Base-by-base conservation (phyloP, 2,113 vertebrate species). In the Chionis minor region DNA sequence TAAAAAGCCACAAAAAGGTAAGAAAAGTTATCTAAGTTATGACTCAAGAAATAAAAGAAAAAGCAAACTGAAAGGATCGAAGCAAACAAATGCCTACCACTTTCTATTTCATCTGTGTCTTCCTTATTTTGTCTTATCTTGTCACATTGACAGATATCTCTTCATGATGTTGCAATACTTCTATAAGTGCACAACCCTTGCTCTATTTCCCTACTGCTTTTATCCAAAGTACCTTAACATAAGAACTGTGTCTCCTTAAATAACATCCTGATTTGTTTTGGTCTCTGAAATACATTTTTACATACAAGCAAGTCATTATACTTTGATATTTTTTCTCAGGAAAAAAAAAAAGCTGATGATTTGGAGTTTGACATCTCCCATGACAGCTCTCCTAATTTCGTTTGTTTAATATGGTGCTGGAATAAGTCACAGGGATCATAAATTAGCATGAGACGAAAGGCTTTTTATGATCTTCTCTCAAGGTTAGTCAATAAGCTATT, bases 401-500 rank as follows among this genome's bases (percentile, higher is more conserved):
- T 92, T 90, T 91, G 26, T 80, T 92, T 95, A 88, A 83, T 83
- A 74, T 45, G 23, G 27, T 63, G 24, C 27, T 44, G 35, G 13
- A 67, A 10, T 70, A 40, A 92, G 17, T 7, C 24, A 66, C 10
- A 22, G 38, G 49, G 28, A 63, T 59, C 72, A 74, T 67, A 90
- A 94, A 30, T 96, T 92, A 94, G 33, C 28, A 47, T 20, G 28
- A 88, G 15, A 44, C 78, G 40, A 81, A 92, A 94, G 8, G 30
- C 0, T 73, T 80, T 96, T 92, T 71, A 88, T 86, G 23, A 44
- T 86, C 86, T 86, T 90, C 62, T 88, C 17, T 75, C 65, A 83
- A 79, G 56, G 75, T 88, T 84, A 84, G 67, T 92, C 86, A 93
- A 84, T 88, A 95, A 91, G 28, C 42, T 92, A 51, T 91, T 61